Conservation (phyloP, 53 echinoderm and acorn worm species). For the Zoroaster sp. region DNA sequence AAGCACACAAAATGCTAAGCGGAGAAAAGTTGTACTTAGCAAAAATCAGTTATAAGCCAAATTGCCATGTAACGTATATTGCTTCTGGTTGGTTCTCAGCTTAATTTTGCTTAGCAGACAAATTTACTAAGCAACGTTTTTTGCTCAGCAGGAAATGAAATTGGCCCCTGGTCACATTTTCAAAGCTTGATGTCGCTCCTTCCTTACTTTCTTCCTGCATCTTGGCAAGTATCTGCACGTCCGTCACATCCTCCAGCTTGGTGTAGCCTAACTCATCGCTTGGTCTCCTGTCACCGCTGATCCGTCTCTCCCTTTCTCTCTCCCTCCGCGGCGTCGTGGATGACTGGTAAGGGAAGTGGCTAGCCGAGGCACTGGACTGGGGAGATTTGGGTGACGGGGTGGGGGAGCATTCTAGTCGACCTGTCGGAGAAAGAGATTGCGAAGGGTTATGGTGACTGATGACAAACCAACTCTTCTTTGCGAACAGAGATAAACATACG, state of each 20-base stretch:
- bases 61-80: too few species aligned
- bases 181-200: neutral
- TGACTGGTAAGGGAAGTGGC: conserved; percentile 31
- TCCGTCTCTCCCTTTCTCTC: conserved; percentile 43
- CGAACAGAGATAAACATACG: too few species aligned
- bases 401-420: conserved; percentile 26
- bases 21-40: neutral
- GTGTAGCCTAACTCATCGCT: conserved; percentile 76
- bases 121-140: too few species aligned
- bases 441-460: neutral
- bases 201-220: conserved; percentile 98
- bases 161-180: neutral
- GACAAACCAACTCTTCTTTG: neutral
- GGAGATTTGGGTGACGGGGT: conserved; percentile 31
- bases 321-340: conserved; percentile 41
- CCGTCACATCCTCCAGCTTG: conserved; percentile 96
- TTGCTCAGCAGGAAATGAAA: too few species aligned
- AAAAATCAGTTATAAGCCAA: too few species aligned
- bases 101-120: too few species aligned
- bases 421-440: neutral
- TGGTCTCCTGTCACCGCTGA: conserved; percentile 56
- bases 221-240: conserved; percentile 96
- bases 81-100: too few species aligned
- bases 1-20: too few species aligned
- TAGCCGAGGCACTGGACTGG: neutral